A percentile compares a stretch with the other conserved stretches of the same genome.
Conservation (phyloP, 2,113 vertebrate species). For the Bos javanicus region DNA sequence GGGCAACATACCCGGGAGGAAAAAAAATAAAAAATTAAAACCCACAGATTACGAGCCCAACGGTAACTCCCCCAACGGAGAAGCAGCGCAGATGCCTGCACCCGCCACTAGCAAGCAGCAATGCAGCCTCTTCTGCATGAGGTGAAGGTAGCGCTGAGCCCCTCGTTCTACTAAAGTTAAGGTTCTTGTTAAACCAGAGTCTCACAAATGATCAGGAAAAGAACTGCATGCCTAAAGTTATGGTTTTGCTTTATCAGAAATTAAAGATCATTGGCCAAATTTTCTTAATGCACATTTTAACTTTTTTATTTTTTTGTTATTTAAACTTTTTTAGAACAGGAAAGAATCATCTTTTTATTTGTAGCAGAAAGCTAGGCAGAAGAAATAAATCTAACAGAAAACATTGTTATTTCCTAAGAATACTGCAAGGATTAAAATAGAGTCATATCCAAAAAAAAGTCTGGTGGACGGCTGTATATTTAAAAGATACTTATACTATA, state of each 20-base stretch:
- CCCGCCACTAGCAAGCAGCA: background rate
- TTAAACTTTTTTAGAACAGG: background rate
- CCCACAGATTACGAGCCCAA: too few relatives aligned
- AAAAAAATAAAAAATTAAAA: too few relatives aligned
- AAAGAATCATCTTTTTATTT: background rate
- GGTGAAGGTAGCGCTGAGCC: accelerated
- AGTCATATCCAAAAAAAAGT: background rate
- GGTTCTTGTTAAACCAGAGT: background rate
- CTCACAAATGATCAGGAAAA: slow-evolving; percentile 8
- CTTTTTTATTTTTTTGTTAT: background rate
- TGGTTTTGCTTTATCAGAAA: background rate
- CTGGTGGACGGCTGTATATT: background rate
- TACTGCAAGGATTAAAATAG: slow-evolving; percentile 29
- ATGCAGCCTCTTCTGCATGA: too few relatives aligned
- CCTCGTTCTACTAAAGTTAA: background rate
- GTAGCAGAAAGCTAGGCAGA: background rate
- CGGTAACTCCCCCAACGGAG: too few relatives aligned
- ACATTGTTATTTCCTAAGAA: background rate
- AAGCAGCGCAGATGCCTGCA: too few relatives aligned
- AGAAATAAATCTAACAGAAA: background rate
- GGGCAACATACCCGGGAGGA: too few relatives aligned
- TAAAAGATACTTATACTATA: background rate
- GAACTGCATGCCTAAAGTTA: background rate
- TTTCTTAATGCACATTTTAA: background rate
- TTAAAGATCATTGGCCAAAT: background rate